Percentiles rank a stretch among this genome's conserved stretches.
Evolutionary conservation across 1,140 invertebrate genomes (phyloP).

Genomic region (Neodiprion lecontei): DNA sequence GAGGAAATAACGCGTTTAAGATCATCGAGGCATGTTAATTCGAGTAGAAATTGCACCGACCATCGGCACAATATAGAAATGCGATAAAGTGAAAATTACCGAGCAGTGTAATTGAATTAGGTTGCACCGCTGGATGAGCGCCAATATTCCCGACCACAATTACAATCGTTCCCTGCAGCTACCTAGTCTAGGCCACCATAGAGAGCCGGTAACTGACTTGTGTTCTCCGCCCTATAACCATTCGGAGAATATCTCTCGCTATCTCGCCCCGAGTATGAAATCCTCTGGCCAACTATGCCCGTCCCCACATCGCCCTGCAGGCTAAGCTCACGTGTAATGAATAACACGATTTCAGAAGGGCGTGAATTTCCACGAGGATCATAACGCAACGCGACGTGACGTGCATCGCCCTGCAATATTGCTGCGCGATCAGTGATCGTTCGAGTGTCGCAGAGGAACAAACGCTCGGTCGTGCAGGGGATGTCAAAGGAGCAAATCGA

Average conservation of each 20-base stretch:
- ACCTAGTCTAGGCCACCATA: too few species aligned
- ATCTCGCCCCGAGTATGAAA: too few species aligned
- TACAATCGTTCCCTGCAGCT: not conserved
- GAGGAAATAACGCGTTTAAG: not conserved
- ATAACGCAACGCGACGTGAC: too few species aligned
- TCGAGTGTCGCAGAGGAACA: too few species aligned
- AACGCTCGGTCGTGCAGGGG: too few species aligned
- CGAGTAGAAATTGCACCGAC: not conserved
- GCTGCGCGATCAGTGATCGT: too few species aligned
- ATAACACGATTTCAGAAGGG: not conserved
- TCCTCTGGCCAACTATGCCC: too few species aligned
- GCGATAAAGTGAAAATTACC: constrained; percentile 5
- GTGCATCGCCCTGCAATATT: too few species aligned
- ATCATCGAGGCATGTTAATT: not conserved
- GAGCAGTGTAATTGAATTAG: constrained; percentile 1
- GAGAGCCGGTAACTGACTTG: too few species aligned
- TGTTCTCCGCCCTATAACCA: too few species aligned
- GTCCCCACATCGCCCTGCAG: not conserved
- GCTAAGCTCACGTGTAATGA: not conserved
- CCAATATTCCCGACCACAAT: not conserved
- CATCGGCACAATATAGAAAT: not conserved
- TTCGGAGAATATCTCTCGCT: too few species aligned
- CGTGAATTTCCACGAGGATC: not conserved
- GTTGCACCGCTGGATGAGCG: constrained; percentile 3
- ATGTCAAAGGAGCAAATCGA: too few species aligned